phyloP scores from a whole-genome alignment of 1,140 invertebrate species.

The Drosophila asahinai region DNA sequence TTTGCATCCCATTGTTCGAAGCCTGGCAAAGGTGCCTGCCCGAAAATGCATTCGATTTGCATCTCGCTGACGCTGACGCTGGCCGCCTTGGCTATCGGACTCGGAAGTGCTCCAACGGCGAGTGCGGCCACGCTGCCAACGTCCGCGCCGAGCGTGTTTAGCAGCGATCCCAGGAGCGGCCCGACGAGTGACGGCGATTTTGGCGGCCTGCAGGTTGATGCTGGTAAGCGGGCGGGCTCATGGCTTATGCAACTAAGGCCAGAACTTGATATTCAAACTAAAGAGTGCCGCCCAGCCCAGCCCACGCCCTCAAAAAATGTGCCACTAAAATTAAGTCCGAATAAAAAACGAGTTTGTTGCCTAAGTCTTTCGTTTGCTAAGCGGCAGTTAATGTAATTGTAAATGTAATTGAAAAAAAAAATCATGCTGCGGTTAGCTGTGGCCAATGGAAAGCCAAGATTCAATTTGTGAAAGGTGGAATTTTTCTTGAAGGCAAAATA shows the following conservation, averaged over 20 bases:
- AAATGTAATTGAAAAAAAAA: conserved; percentile 42
- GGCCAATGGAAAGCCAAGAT: conserved; percentile 15
- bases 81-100: conserved; percentile 58
- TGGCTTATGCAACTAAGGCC: conserved; percentile 56
- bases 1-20: conserved; percentile 67
- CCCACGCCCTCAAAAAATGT: conserved; percentile 38
- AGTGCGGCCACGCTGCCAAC: conserved; percentile 59
- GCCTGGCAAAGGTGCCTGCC: conserved; percentile 30
- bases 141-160: conserved; percentile 54
- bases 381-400: conserved; percentile 24
- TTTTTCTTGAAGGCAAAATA: neutral
- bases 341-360: conserved; percentile 68
- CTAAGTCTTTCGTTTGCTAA: conserved; percentile 66
- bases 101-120: conserved; percentile 65
- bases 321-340: conserved; percentile 30
- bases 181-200: conserved; percentile 36
- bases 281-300: conserved; percentile 18
- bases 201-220: conserved; percentile 43
- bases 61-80: conserved; percentile 51
- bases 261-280: conserved; percentile 76
- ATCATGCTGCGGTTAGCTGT: conserved; percentile 15
- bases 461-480: conserved; percentile 23
- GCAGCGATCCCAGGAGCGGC: conserved; percentile 39
- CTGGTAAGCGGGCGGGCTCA: conserved; percentile 46
- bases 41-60: conserved; percentile 61